phyloP scores from a whole-genome alignment of 2,888 invertebrate species.

The Maniola hyperantus region DNA sequence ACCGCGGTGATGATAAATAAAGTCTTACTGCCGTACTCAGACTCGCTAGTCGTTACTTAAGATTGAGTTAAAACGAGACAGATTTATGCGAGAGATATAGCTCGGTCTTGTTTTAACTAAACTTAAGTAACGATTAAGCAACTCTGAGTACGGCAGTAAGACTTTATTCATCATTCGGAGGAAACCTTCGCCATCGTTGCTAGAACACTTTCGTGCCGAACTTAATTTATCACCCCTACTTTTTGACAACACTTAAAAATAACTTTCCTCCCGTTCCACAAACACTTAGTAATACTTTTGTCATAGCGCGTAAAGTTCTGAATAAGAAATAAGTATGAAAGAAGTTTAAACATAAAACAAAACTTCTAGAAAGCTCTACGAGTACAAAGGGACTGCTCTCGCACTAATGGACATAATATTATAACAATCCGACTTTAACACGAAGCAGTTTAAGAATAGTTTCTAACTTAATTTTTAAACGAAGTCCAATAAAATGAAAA shows the following conservation, averaged over 20 bases:
- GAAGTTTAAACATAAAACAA: constrained; percentile 73
- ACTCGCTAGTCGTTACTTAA: no score
- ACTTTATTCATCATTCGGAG: no score
- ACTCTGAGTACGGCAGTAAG: no score
- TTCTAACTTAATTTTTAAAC: constrained; percentile 2
- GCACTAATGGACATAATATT: constrained; percentile 16
- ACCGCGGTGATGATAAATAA: no score
- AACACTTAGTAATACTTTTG: constrained; percentile 6
- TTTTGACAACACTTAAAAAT: constrained; percentile 10
- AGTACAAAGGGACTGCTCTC: constrained; percentile 24
- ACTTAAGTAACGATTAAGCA: no score
- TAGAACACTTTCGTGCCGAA: not conserved
- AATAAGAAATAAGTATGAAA: constrained; percentile 76
- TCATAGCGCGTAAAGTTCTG: constrained; percentile 45
- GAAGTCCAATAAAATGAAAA: no score
- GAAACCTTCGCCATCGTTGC: no score
- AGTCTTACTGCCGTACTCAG: no score
- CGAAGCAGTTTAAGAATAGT: constrained; percentile 11
- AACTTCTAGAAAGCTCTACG: constrained; percentile 56
- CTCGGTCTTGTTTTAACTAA: no score
- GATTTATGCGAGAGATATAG: no score
- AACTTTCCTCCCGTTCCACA: constrained; percentile 1
- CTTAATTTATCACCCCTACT: not conserved
- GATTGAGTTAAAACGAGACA: no score
- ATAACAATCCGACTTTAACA: constrained; percentile 16